A percentile compares a stretch with the other conserved stretches of the same genome.
phyloP scores from a whole-genome alignment of 2,797 vertebrate species.

The Ctenochaetus hawaiiensis region DNA sequence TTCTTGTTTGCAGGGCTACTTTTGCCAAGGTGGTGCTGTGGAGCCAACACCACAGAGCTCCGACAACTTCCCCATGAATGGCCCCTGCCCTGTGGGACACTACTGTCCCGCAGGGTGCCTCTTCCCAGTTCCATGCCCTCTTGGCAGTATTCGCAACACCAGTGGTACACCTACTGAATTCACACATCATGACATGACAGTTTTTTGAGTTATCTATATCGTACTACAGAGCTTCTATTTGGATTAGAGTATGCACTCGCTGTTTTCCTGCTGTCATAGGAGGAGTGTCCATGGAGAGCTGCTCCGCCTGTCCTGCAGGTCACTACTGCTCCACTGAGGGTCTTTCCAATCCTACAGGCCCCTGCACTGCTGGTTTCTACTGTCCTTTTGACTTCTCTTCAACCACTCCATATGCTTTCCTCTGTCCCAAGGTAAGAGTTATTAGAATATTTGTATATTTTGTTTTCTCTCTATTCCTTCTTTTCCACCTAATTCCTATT shows the following conservation, averaged over 20 bases:
- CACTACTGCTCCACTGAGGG: slow-evolving; percentile 88
- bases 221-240: no score
- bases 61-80: slow-evolving; percentile 79
- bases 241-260: neutral
- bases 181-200: neutral
- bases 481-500: neutral
- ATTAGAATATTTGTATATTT: slow-evolving; percentile 7
- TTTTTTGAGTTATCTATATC: neutral
- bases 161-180: slow-evolving; percentile 81
- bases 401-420: slow-evolving; percentile 83
- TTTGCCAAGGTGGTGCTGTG: slow-evolving; percentile 88
- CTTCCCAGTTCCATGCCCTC: slow-evolving; percentile 88
- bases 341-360: slow-evolving; percentile 84
- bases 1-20: slow-evolving; percentile 89
- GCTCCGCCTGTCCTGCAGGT: slow-evolving; percentile 88
- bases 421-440: slow-evolving; percentile 89
- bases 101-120: slow-evolving; percentile 89
- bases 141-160: slow-evolving; percentile 87
- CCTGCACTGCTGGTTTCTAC: slow-evolving; percentile 88
- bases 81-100: slow-evolving; percentile 90
- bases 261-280: slow-evolving; percentile 76
- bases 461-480: neutral
- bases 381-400: slow-evolving; percentile 89
- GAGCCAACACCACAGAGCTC: slow-evolving; percentile 82
- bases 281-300: slow-evolving; percentile 87